phyloP scores from a whole-genome alignment of 2,113 vertebrate genomes.

The Cepphus grylle region DNA sequence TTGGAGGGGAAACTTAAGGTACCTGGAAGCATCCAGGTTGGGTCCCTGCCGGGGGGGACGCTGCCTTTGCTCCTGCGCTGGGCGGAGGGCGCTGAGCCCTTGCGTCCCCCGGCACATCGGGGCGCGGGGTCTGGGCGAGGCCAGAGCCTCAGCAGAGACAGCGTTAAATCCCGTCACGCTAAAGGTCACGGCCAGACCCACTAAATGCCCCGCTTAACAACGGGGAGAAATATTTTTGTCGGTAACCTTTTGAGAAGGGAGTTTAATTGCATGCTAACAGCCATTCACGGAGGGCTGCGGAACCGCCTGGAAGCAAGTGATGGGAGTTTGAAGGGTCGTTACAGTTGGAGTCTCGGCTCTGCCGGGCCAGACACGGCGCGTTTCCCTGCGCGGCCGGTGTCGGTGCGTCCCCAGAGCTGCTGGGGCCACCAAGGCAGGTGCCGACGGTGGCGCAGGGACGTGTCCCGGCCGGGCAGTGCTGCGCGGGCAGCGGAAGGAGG shows the following conservation, averaged over 20 bases:
- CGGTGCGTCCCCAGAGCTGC: not conserved
- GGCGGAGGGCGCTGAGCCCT: not conserved
- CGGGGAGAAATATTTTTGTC: not conserved
- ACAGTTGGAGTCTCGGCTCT: not conserved
- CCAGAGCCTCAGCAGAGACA: not conserved
- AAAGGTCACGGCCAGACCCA: not conserved
- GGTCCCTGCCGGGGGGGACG: accelerated
- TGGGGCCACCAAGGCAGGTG: accelerated
- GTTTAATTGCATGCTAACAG: not conserved
- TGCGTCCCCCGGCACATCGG: accelerated
- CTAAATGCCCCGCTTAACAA: not conserved
- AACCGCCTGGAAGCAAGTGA: not conserved
- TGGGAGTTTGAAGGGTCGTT: not conserved
- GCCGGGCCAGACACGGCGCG: not conserved
- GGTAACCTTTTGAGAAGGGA: conserved; percentile 10
- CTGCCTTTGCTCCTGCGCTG: not conserved
- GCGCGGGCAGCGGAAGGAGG: not conserved
- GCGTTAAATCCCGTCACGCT: not conserved
- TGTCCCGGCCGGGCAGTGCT: accelerated
- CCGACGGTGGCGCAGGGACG: accelerated
- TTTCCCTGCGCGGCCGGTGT: not conserved
- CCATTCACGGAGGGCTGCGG: not conserved
- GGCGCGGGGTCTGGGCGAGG: accelerated
- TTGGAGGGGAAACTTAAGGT: accelerated
- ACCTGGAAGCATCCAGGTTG: accelerated